Conservation (phyloP, 2,113 vertebrate species). For the Balaenoptera acutorostrata region DNA sequence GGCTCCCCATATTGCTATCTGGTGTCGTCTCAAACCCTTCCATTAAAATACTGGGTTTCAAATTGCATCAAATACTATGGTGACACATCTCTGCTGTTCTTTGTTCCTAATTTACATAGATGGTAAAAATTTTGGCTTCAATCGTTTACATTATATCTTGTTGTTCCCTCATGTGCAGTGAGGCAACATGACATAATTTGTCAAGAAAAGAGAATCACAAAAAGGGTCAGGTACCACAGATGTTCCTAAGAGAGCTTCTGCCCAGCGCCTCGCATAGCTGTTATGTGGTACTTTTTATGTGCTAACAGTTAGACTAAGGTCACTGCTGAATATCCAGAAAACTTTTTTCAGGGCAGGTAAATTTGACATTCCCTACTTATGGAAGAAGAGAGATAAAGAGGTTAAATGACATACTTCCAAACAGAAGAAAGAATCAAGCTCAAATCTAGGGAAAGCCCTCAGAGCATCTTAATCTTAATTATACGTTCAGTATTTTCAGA, state of each 20-base stretch:
- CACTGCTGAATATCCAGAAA: conserved; percentile 20
- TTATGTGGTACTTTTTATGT: conserved; percentile 33
- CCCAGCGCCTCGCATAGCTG: not conserved
- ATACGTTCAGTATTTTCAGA: conserved; percentile 31
- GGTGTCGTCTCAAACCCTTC: not conserved
- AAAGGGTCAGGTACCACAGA: conserved; percentile 59
- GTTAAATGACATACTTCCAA: conserved; percentile 24
- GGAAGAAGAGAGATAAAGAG: conserved; percentile 25
- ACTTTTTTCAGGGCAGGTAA: not conserved
- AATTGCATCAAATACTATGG: not conserved
- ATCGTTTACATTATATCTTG: conserved; percentile 43
- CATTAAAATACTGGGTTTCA: conserved; percentile 9
- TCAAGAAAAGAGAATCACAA: conserved; percentile 22
- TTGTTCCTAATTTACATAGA: conserved; percentile 3
- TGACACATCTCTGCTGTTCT: not conserved
- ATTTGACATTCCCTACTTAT: not conserved
- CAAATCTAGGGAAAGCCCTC: not conserved
- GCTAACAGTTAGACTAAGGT: conserved; percentile 17
- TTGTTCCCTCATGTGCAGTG: not conserved
- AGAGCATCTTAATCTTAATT: conserved; percentile 42
- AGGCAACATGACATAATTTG: conserved; percentile 56
- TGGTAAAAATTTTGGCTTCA: not conserved
- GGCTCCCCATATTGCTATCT: not conserved
- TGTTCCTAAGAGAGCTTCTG: conserved; percentile 41
- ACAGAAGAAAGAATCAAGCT: not conserved